A percentile compares a stretch with the other conserved stretches of the same genome.
These are phyloP conservation scores for Dicaeum eximium DNA, from an alignment of 2,113 vertebrate species.

Conservation along the genomic window DNA sequence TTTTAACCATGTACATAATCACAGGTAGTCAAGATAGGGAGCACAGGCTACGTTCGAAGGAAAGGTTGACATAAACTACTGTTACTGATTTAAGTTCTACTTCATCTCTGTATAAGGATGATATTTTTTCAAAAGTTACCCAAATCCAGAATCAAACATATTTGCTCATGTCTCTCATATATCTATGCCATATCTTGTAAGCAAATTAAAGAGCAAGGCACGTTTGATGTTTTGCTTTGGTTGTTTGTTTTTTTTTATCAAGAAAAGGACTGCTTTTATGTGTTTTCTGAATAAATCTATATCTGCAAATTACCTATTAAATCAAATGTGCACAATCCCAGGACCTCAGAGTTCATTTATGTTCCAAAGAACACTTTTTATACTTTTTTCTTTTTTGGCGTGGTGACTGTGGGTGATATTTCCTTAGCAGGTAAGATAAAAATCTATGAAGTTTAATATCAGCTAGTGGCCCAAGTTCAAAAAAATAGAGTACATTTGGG, in stretches of 20 bases:
- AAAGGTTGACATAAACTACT: not conserved
- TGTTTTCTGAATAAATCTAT: not conserved
- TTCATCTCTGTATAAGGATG: not conserved
- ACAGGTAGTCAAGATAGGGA: not conserved
- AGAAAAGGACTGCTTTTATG: fast-evolving
- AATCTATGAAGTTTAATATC: not conserved
- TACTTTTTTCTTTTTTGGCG: fast-evolving
- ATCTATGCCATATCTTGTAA: not conserved
- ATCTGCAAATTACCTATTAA: not conserved
- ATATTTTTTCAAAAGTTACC: not conserved
- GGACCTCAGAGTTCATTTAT: not conserved
- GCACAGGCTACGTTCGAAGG: not conserved
- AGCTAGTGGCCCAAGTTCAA: not conserved
- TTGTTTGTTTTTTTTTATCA: not conserved
- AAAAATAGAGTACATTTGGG: not conserved
- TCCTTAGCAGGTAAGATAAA: not conserved
- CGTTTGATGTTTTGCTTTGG: too few species aligned
- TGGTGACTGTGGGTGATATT: not conserved
- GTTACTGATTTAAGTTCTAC: not conserved
- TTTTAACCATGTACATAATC: not conserved
- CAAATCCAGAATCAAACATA: not conserved
- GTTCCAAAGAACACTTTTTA: not conserved
- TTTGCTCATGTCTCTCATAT: not conserved
- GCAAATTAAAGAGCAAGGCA: not conserved
- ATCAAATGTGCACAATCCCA: not conserved